Base-by-base conservation (phyloP, 2,113 vertebrate genomes). In the Asarcornis scutulata region DNA sequence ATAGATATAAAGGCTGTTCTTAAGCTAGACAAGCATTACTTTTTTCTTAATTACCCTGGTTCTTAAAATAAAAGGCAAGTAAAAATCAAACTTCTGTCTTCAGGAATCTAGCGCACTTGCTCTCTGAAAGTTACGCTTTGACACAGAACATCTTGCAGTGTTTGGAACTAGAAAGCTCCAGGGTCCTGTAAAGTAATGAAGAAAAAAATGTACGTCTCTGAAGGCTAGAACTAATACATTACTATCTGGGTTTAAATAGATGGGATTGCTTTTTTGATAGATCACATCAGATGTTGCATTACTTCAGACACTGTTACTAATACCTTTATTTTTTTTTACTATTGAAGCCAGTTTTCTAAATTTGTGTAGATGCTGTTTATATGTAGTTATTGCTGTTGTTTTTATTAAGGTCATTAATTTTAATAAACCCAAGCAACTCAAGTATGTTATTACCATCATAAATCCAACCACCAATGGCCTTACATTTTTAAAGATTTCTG, bases 381-480 rank as follows among this genome's bases (percentile, higher is more conserved):
- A 17, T 32, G 34, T 60, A 62, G 21, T 36, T 90, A 46, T 67
- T 79, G 29, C 22, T 75, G 58, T 79, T 73, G 11, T 52, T 85
- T 91, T 91, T 84, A 74, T 58, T 91, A 59, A 67, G 25, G n/a
- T 74, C 16, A 23, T 93, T 87, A 84, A 77, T 74, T 93, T 95
- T 78, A 74, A 79, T 80, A 79, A 93, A 92, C 36, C 29, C 15
- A 58, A 73, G 40, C 9, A 95, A 68, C 31, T 32, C 22, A 75
- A 68, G 29, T 53, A 63, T 23, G 42, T 71, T 92, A 66, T 73
- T 85, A 34, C 42, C 56, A 8, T 67, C 34, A 87, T 89, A 82
- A 93, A 92, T 91, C 31, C 42, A 92, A 67, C 34, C 77, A 74
- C 16, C 58, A 92, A 81, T 74, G 36, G 40, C 27, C 26, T 75